Percentiles rank a stretch among this genome's conserved stretches.
phyloP scores from a whole-genome alignment of 2,797 vertebrate species.

The Gadopsis bispinosus region DNA sequence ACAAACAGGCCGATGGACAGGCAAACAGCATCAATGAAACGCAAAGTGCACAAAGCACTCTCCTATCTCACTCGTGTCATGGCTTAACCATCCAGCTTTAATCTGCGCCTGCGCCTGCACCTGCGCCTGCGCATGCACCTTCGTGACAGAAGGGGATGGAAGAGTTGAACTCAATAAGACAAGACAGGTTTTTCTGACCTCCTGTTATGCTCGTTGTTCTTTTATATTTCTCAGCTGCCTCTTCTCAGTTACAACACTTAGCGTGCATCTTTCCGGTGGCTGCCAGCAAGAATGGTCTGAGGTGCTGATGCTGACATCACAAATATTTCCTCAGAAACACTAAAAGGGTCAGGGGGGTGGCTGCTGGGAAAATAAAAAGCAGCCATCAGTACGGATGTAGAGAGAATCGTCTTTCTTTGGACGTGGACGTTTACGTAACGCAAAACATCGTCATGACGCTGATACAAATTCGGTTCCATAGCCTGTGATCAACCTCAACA shows the following conservation, averaged over 20 bases:
- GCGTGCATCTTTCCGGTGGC: slow-evolving; percentile 16
- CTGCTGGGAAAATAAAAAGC: slow-evolving; percentile 3
- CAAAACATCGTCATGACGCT: background rate
- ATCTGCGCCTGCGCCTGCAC: background rate
- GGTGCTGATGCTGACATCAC: slow-evolving; percentile 21
- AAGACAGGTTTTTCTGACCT: background rate
- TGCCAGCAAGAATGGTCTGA: slow-evolving; percentile 22
- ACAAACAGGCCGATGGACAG: background rate
- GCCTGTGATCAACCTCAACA: background rate
- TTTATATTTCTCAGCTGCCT: background rate
- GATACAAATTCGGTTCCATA: background rate
- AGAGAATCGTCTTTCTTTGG: background rate
- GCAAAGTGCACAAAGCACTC: slow-evolving; percentile 11
- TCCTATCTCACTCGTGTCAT: background rate
- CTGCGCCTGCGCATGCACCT: background rate
- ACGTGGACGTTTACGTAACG: background rate
- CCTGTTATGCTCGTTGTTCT: background rate
- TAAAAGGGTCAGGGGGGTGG: background rate
- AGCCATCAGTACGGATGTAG: background rate
- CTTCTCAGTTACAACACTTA: slow-evolving; percentile 1
- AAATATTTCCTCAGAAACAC: slow-evolving; percentile 41
- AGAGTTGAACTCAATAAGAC: slow-evolving; percentile 22
- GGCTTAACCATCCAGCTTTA: background rate
- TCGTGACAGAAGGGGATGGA: background rate
- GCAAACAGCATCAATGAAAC: slow-evolving; percentile 4